A percentile compares a stretch with the other conserved stretches of the same genome.
These are phyloP conservation scores for Choristoneura rosaceana DNA, from an alignment of 2,888 invertebrate genomes.

Conservation along the genomic window DNA sequence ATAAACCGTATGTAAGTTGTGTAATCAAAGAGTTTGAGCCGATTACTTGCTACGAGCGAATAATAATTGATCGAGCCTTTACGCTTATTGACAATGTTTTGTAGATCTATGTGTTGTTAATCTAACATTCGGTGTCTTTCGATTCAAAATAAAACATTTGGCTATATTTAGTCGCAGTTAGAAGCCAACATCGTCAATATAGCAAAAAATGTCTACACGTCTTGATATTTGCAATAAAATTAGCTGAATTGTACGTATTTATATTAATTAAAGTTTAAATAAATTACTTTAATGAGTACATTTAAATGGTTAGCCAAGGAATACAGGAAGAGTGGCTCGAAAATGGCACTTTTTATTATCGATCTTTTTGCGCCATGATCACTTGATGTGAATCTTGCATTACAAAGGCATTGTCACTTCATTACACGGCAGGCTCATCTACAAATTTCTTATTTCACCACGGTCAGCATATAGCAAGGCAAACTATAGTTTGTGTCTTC, in stretches of 20 bases:
- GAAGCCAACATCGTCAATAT: no score
- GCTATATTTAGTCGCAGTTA: background rate
- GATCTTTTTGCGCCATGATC: background rate
- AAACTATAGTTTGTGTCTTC: background rate
- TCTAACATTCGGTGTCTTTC: background rate
- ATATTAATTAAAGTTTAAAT: no score
- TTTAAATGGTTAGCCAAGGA: background rate
- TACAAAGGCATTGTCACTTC: conserved; percentile 14
- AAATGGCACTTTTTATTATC: background rate
- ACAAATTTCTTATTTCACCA: conserved; percentile 38
- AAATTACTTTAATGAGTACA: no score
- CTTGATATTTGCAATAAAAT: no score
- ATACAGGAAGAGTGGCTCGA: background rate
- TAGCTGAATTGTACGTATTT: no score
- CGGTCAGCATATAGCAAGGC: background rate
- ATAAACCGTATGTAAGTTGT: conserved; percentile 31
- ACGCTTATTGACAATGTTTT: background rate
- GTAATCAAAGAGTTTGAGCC: conserved; percentile 39
- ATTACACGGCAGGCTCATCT: conserved; percentile 24
- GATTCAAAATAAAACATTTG: background rate
- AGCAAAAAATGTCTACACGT: no score
- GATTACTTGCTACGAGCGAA: conserved; percentile 20
- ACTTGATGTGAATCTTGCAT: conserved; percentile 1
- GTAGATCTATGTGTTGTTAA: background rate
- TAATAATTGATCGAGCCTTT: background rate